Base-by-base conservation (phyloP, 2,888 invertebrate species). In the Diachrysia chrysitis region DNA sequence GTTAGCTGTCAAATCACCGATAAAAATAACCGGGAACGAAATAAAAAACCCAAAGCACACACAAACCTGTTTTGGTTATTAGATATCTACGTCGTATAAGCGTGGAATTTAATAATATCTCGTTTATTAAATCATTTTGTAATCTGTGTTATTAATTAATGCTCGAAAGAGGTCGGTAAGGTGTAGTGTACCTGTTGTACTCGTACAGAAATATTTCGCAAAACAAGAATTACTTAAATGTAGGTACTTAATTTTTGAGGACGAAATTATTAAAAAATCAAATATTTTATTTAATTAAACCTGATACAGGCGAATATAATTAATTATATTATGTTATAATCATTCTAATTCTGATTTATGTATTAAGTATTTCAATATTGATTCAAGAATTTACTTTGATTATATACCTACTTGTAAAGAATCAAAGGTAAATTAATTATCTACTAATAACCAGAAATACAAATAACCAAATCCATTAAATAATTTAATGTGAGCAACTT, bases 41-140 rank as follows among this genome's bases (percentile, higher is more conserved):
- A 51, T 51, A 51, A 51, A 48, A 51, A 51, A 51, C 12, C 21
- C 19, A 9, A 51, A 51, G 17, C 19, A 51, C 48, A 48, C 17
- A 48, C 48, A 51, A 51, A 51, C 48, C 48, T 1, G 48, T 51
- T 51, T 19, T 21, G 48, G 19, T 21, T 51, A 51, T 51, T 51
- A 51, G 48, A 51, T 51, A 51, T 21, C 48, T 51, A 51, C 48
- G 17, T 12, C 48, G 19, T 51, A 51, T 19, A 21, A 10, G 12
- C 48, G 48, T 51, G 48, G 48, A 51, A 51, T 51, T 51, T 51
- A 51, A 51, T 51, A 21, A 51, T 51, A 51, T 51, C 48, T 21
- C 48, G 48, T 51, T 51, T 51, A 51, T 51, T 51, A 51, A 51
- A 51, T 51, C 48, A 12, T 51, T 19, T 17, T 19, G 48, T 51